A percentile compares a stretch with the other conserved stretches of the same genome.
Conservation (phyloP, 2,113 vertebrate genomes). For the Callospermophilus lateralis region DNA sequence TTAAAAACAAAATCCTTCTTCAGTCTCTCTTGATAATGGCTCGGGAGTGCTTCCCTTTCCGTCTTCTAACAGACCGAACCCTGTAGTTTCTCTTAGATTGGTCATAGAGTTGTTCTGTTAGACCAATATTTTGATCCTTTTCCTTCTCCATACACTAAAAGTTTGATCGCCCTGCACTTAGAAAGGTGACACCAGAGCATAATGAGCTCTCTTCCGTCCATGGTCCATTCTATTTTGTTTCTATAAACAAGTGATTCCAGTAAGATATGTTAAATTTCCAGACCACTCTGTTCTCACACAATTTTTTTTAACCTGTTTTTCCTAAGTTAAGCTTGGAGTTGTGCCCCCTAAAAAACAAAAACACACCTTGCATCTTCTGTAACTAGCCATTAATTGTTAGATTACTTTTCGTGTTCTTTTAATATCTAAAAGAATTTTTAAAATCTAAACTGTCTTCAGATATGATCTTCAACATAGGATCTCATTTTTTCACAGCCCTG, state of each 20-base stretch:
- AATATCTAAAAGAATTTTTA: background rate
- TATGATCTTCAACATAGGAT: background rate
- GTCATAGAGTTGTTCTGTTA: background rate
- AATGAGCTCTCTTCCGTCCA: background rate
- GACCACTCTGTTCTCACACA: background rate
- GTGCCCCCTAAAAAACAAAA: background rate
- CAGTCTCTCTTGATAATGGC: background rate
- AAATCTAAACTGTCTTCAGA: background rate
- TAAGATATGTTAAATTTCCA: background rate
- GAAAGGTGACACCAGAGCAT: background rate
- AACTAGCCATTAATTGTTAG: background rate
- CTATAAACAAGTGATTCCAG: background rate
- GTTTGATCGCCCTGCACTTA: background rate
- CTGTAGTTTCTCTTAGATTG: background rate
- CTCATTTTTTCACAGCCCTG: background rate
- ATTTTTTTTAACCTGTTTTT: background rate
- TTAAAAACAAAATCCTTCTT: background rate
- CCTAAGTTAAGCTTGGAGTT: background rate
- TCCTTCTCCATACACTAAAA: background rate
- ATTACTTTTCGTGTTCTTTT: background rate
- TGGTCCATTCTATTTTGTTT: background rate
- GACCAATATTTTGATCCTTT: background rate
- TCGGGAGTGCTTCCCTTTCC: background rate
- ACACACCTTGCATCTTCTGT: background rate
- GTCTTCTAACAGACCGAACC: background rate